These are phyloP conservation scores for Caenorhabditis panamensis DNA, from an alignment of 2,888 invertebrate species.

Conservation along the genomic window DNA sequence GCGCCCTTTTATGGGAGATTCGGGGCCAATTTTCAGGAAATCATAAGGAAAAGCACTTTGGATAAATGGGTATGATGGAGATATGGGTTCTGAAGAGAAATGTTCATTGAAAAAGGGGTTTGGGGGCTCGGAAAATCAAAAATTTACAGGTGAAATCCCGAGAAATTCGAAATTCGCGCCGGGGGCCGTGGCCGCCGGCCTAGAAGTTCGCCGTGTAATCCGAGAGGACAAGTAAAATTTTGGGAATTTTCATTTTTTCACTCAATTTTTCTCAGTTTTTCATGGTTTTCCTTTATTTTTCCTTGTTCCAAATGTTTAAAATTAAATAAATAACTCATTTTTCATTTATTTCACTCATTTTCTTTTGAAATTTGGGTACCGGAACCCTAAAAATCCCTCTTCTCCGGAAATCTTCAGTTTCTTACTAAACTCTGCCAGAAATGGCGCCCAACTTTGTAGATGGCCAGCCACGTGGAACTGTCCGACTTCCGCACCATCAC, in stretches of 20 bases:
- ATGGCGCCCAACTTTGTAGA: conserved; percentile 17
- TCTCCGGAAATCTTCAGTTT: neutral
- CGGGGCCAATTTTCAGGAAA: too few relatives aligned
- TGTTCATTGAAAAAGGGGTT: too few relatives aligned
- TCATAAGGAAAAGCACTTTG: too few relatives aligned
- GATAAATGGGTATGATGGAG: too few relatives aligned
- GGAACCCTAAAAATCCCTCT: too few relatives aligned
- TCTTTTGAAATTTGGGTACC: neutral
- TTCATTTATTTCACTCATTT: neutral
- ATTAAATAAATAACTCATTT: too few relatives aligned
- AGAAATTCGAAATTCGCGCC: conserved; percentile 13
- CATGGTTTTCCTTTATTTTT: neutral
- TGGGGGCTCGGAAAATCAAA: too few relatives aligned
- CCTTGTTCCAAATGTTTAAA: too few relatives aligned
- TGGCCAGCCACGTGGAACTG: conserved; percentile 20
- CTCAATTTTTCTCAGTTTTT: neutral
- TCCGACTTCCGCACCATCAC: conserved; percentile 18
- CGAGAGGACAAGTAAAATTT: conserved; percentile 9
- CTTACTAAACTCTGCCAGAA: conserved; percentile 14
- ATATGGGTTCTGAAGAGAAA: too few relatives aligned
- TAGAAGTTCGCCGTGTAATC: neutral
- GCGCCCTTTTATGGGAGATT: too few relatives aligned
- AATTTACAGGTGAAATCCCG: too few relatives aligned
- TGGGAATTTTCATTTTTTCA: neutral
- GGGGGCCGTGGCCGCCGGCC: too few relatives aligned